phyloP scores from a whole-genome alignment of 2,113 vertebrate species.

The Nipponia nippon region DNA sequence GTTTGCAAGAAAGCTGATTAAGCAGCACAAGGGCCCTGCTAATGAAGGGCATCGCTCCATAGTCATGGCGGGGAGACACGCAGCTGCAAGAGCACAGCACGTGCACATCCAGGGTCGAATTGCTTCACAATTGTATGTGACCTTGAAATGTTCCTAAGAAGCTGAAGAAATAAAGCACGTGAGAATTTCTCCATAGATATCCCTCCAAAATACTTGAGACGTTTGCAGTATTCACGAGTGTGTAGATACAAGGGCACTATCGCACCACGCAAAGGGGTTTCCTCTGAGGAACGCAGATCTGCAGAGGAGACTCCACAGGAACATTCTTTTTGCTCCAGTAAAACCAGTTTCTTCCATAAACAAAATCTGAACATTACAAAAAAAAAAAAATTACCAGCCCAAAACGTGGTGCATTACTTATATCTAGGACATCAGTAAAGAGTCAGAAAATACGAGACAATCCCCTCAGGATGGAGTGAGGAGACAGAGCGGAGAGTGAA shows the following conservation, averaged over 20 bases:
- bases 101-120: neutral
- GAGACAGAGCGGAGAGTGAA: slow-evolving; percentile 30
- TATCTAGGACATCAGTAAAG: slow-evolving; percentile 38
- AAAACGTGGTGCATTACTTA: neutral
- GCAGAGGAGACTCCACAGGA: neutral
- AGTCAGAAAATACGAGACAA: slow-evolving; percentile 44
- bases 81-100: neutral
- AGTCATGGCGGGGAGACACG: accelerated
- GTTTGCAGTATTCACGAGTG: neutral
- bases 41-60: neutral
- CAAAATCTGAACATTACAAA: neutral
- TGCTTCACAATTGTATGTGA: accelerated
- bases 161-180: neutral
- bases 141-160: neutral
- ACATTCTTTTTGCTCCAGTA: neutral
- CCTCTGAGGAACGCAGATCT: neutral
- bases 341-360: neutral
- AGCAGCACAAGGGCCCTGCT: neutral
- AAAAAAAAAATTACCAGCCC: neutral
- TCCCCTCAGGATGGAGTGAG: slow-evolving; percentile 34
- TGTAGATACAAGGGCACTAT: neutral
- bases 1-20: neutral
- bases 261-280: neutral
- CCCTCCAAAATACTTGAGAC: neutral
- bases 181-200: neutral